Percentiles rank a stretch among this genome's conserved stretches.
phyloP scores from a whole-genome alignment of 2,888 invertebrate genomes.

The Microchrysa polita region DNA sequence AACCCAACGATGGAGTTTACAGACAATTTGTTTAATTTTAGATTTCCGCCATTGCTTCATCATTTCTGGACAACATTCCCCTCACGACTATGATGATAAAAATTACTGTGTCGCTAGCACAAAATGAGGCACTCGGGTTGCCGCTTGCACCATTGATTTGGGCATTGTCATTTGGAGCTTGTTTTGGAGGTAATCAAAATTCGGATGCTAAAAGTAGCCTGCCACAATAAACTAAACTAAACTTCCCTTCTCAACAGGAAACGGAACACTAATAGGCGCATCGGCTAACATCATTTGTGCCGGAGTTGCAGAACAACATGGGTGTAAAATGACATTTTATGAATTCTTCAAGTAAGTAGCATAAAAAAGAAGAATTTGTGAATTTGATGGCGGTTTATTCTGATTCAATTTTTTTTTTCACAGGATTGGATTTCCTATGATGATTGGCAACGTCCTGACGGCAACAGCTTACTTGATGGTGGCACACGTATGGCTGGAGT shows the following conservation, averaged over 20 bases:
- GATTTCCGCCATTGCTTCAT: conserved; percentile 87
- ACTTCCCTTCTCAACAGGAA: conserved; percentile 72
- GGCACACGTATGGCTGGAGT: conserved; percentile 74
- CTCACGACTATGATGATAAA: conserved; percentile 92
- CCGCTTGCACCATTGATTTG: conserved; percentile 85
- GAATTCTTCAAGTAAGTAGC: conserved; percentile 77
- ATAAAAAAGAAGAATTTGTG: neutral
- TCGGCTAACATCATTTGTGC: conserved; percentile 92
- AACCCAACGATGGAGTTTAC: neutral
- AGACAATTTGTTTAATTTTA: too few relatives aligned
- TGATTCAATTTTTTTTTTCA: conserved; percentile 54
- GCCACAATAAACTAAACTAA: too few relatives aligned
- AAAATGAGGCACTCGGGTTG: conserved; percentile 73
- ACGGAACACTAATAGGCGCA: conserved; percentile 89
- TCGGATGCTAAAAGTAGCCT: too few relatives aligned
- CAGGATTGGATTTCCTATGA: conserved; percentile 85
- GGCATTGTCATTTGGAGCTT: conserved; percentile 88
- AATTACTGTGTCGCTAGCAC: conserved; percentile 76
- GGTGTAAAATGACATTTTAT: conserved; percentile 83
- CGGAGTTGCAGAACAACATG: conserved; percentile 91
- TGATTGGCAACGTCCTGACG: conserved; percentile 75
- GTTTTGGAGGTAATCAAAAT: conserved; percentile 78
- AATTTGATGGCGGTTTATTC: neutral
- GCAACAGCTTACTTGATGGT: conserved; percentile 76
- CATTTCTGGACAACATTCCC: conserved; percentile 91